Conservation (phyloP, 2,113 vertebrate species). For the Enhydra lutris region DNA sequence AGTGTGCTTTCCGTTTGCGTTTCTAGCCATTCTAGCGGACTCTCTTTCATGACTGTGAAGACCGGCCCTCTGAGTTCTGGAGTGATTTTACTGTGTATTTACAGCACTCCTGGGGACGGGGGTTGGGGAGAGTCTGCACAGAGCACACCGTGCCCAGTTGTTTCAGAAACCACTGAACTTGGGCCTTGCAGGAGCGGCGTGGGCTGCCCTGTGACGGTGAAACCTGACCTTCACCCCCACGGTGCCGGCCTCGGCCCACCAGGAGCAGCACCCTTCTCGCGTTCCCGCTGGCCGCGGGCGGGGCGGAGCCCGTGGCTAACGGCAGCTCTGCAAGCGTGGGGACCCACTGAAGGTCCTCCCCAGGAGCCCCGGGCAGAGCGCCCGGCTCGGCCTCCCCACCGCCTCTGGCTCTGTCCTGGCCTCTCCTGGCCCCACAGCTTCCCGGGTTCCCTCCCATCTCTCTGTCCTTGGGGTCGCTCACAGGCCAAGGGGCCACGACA, state of each 20-base stretch:
- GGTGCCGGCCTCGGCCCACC: no score
- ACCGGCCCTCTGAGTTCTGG: background rate
- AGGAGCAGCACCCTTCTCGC: accelerated
- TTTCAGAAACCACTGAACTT: background rate
- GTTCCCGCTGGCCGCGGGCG: accelerated
- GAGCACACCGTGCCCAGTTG: background rate
- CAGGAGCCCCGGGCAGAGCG: background rate
- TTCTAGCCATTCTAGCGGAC: background rate
- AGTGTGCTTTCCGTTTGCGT: background rate
- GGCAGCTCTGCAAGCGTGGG: no score
- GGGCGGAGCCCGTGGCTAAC: background rate
- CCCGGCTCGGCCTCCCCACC: no score
- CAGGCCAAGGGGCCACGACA: background rate
- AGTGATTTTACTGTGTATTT: background rate
- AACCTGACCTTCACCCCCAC: background rate
- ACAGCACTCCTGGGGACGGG: background rate
- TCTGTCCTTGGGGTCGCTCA: background rate
- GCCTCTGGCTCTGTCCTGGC: background rate
- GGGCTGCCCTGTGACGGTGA: background rate
- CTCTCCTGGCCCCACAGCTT: accelerated
- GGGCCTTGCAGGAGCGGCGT: background rate
- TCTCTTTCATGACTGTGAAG: background rate
- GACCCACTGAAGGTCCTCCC: background rate
- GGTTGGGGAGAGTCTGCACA: background rate
- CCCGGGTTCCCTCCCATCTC: background rate